phyloP scores from a whole-genome alignment of 2,113 vertebrate species.

The Nycticorax nycticorax region DNA sequence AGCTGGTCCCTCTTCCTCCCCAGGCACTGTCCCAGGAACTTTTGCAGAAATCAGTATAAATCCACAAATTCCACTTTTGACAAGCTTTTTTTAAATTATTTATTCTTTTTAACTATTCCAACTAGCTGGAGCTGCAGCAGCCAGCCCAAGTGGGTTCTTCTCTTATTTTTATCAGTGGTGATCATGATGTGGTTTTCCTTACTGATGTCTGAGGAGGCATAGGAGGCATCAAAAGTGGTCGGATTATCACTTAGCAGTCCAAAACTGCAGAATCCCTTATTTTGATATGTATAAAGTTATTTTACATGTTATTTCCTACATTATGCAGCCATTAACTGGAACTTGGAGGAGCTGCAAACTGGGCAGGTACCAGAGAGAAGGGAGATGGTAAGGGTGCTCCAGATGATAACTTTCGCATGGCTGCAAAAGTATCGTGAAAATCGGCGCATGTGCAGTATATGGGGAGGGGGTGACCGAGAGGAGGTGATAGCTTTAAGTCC shows the following conservation, averaged over 20 bases:
- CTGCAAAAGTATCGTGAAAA: background rate
- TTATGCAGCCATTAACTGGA: background rate
- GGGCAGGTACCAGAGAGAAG: background rate
- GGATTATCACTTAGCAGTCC: background rate
- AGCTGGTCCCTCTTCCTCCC: background rate
- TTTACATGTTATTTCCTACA: background rate
- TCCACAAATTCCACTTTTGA: background rate
- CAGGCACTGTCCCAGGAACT: background rate
- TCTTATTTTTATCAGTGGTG: background rate
- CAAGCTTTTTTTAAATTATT: background rate
- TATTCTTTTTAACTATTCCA: background rate
- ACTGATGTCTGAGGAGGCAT: background rate
- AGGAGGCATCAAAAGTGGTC: background rate
- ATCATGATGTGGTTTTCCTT: background rate
- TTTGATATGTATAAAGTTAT: background rate
- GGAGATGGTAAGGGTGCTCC: background rate
- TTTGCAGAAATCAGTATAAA: background rate
- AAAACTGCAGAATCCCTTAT: background rate
- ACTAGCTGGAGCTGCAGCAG: background rate
- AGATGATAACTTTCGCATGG: background rate
- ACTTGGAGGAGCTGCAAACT: background rate
- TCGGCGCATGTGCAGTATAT: background rate
- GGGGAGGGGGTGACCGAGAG: background rate
- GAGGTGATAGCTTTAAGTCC: background rate
- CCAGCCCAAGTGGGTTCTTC: background rate